phyloP scores from a whole-genome alignment of 2,113 vertebrate species.

The Brachirus orientalis region DNA sequence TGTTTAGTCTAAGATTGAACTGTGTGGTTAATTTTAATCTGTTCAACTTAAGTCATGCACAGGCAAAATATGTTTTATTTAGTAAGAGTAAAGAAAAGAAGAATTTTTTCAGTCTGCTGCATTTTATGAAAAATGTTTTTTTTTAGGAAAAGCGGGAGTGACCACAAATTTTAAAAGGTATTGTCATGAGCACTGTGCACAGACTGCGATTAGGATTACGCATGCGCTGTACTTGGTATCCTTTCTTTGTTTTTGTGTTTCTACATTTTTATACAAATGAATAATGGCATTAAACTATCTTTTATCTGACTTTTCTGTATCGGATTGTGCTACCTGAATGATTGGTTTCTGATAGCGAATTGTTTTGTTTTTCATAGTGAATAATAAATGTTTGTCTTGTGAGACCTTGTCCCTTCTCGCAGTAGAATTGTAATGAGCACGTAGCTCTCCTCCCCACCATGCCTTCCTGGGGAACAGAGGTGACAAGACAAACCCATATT shows the following conservation, averaged over 20 bases:
- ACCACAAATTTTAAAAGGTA: slow-evolving; percentile 11
- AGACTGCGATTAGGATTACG: slow-evolving; percentile 31
- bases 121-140: background rate
- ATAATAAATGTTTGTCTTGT: slow-evolving; percentile 58
- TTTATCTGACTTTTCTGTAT: slow-evolving; percentile 39
- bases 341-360: slow-evolving; percentile 44
- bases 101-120: background rate
- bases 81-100: slow-evolving; percentile 1
- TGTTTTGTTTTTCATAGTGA: slow-evolving; percentile 39
- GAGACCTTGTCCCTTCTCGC: slow-evolving; percentile 59
- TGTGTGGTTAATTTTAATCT: slow-evolving; percentile 4
- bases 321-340: slow-evolving; percentile 50
- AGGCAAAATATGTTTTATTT: slow-evolving; percentile 38
- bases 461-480: slow-evolving; percentile 67
- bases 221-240: slow-evolving; percentile 4
- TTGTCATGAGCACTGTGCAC: slow-evolving; percentile 20
- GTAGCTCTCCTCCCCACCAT: slow-evolving; percentile 62
- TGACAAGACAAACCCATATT: slow-evolving; percentile 67
- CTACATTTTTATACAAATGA: slow-evolving; percentile 48
- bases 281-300: slow-evolving; percentile 60
- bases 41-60: slow-evolving; percentile 10
- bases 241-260: slow-evolving; percentile 14
- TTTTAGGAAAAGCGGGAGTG: background rate
- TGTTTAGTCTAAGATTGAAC: slow-evolving; percentile 24
- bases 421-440: slow-evolving; percentile 65